These are phyloP conservation scores for Gari tellinella DNA, from an alignment of 2,888 invertebrate genomes.

Conservation along the genomic window DNA sequence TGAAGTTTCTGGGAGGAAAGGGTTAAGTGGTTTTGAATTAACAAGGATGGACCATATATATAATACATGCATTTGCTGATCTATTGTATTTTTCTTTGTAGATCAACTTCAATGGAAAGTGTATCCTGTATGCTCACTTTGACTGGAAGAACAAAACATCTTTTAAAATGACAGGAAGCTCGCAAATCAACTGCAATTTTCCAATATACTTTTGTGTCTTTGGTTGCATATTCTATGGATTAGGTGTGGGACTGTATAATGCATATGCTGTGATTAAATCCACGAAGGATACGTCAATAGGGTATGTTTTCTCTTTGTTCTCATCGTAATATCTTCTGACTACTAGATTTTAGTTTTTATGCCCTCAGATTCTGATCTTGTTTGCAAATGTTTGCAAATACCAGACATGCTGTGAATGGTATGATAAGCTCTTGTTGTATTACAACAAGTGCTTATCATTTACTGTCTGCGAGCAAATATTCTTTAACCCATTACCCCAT, in stretches of 20 bases:
- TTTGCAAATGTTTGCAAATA: no score
- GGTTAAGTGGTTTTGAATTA: no score
- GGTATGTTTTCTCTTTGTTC: constrained; percentile 59
- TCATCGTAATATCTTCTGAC: no score
- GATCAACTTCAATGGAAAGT: constrained; percentile 69
- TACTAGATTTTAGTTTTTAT: no score
- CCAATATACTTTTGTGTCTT: constrained; percentile 71
- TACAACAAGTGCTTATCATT: no score
- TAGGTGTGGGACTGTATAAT: constrained; percentile 66
- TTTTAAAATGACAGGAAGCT: constrained; percentile 41
- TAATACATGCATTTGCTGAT: neutral
- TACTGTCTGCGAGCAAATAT: no score
- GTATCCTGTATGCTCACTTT: constrained; percentile 68
- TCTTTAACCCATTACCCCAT: no score
- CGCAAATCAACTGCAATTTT: constrained; percentile 65
- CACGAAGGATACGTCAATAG: constrained; percentile 66
- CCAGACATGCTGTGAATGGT: no score
- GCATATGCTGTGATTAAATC: constrained; percentile 65
- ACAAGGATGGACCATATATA: no score
- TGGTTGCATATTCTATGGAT: constrained; percentile 70
- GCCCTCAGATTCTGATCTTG: no score
- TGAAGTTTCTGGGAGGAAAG: no score
- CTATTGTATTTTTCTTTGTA: constrained; percentile 47
- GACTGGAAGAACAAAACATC: constrained; percentile 54
- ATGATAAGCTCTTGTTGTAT: no score